Conservation (phyloP, 2,797 vertebrate species). For the Sylvilagus floridanus region DNA sequence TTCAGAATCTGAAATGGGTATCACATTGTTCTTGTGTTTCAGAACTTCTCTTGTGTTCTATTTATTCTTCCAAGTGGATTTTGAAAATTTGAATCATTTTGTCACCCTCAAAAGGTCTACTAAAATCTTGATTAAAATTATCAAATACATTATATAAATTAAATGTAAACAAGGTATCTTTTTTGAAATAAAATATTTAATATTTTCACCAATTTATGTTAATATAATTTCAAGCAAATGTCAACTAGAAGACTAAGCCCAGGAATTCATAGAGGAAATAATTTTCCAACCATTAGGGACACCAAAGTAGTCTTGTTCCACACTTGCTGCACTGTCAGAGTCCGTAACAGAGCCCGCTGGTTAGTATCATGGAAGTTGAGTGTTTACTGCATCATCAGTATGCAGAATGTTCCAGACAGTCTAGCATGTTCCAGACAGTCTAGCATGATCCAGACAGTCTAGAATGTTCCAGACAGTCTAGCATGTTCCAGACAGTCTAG, state of each 20-base stretch:
- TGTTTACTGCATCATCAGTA: slow-evolving; percentile 97
- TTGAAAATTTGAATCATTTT: slow-evolving; percentile 17
- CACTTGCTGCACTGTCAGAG: neutral
- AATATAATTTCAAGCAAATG: slow-evolving; percentile 67
- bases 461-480: no score
- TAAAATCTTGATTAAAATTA: neutral
- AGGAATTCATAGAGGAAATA: slow-evolving; percentile 69
- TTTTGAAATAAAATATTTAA: slow-evolving; percentile 75
- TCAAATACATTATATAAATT: neutral
- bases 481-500: slow-evolving; percentile 90
- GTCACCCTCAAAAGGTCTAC: neutral
- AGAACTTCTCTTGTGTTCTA: neutral
- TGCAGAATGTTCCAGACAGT: slow-evolving; percentile 94
- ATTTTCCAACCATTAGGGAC: slow-evolving; percentile 44
- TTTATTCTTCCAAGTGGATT: slow-evolving; percentile 11
- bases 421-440: slow-evolving; percentile 74
- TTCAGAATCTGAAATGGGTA: neutral
- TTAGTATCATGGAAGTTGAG: slow-evolving; percentile 83
- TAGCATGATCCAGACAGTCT: no score
- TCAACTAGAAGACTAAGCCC: slow-evolving; percentile 66
- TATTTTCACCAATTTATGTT: slow-evolving; percentile 83
- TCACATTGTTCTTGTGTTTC: neutral
- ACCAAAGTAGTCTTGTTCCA: neutral
- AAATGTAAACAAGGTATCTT: neutral
- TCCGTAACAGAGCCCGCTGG: neutral